These are phyloP conservation scores for Drosophila carrolli DNA, from an alignment of 1,140 invertebrate species.

Conservation along the genomic window DNA sequence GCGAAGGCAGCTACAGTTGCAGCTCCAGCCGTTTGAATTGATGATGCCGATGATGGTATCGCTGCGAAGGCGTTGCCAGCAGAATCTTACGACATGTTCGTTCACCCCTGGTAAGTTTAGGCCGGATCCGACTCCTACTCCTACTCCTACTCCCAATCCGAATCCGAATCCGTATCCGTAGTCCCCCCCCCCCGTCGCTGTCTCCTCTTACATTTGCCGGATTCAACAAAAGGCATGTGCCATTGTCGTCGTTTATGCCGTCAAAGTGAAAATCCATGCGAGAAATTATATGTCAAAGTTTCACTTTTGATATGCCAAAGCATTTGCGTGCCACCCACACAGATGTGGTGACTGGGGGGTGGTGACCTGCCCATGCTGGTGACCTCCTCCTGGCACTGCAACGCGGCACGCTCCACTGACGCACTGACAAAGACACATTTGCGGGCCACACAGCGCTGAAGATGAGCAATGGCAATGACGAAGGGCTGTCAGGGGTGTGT, in stretches of 20 bases:
- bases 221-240: constrained; percentile 46
- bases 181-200: background rate
- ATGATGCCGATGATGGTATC: constrained; percentile 41
- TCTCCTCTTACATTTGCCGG: constrained; percentile 15
- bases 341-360: background rate
- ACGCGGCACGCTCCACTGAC: constrained; percentile 65
- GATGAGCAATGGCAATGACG: constrained; percentile 42
- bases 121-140: constrained; percentile 2
- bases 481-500: constrained; percentile 24
- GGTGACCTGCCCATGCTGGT: constrained; percentile 16
- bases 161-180: background rate
- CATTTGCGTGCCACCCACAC: constrained; percentile 43
- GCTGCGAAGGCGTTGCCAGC: constrained; percentile 17
- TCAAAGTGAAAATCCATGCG: constrained; percentile 81
- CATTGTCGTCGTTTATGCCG: constrained; percentile 75
- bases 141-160: too few species aligned
- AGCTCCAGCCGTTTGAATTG: constrained; percentile 36
- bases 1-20: constrained; percentile 10
- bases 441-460: constrained; percentile 38
- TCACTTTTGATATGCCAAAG: constrained; percentile 80
- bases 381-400: constrained; percentile 27
- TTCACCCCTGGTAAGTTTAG: constrained; percentile 16
- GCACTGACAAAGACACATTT: constrained; percentile 79
- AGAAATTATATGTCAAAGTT: constrained; percentile 82
- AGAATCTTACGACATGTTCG: constrained; percentile 17